Evolutionary conservation across 2,797 vertebrate species (phyloP).

Genomic region (Acrocephalus scirpaceus): DNA sequence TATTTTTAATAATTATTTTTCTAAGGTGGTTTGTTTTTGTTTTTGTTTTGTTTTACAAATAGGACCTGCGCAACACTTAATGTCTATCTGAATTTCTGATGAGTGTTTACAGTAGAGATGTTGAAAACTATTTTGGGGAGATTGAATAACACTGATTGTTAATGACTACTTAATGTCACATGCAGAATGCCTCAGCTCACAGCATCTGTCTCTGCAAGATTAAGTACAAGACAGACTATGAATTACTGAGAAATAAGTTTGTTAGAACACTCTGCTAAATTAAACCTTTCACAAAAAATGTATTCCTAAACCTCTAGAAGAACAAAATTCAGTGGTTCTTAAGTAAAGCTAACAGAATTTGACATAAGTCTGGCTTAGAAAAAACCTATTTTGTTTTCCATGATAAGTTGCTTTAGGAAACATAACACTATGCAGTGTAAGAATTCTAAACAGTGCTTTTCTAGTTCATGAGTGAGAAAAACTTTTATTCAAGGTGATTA

Average conservation of each 20-base stretch:
- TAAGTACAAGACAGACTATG: neutral
- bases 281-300: neutral
- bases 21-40: neutral
- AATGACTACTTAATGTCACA: neutral
- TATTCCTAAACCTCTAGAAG: neutral
- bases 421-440: neutral
- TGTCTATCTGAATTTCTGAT: neutral
- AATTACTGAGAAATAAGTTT: neutral
- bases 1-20: neutral
- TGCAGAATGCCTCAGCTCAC: neutral
- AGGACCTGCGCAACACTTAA: neutral
- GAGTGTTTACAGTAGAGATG: neutral
- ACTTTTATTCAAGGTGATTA: conserved; percentile 45
- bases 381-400: neutral
- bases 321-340: neutral
- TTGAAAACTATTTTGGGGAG: neutral
- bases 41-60: neutral
- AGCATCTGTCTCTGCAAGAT: neutral
- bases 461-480: conserved; percentile 38
- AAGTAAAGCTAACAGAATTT: neutral
- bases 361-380: neutral
- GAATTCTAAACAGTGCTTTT: conserved; percentile 8
- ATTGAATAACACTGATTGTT: neutral
- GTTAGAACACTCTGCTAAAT: neutral
- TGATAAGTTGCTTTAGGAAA: neutral